Percentiles rank a stretch among this genome's conserved stretches.
Evolutionary conservation across 2,797 vertebrate genomes (phyloP).

Genomic region (Nothura maculosa): DNA sequence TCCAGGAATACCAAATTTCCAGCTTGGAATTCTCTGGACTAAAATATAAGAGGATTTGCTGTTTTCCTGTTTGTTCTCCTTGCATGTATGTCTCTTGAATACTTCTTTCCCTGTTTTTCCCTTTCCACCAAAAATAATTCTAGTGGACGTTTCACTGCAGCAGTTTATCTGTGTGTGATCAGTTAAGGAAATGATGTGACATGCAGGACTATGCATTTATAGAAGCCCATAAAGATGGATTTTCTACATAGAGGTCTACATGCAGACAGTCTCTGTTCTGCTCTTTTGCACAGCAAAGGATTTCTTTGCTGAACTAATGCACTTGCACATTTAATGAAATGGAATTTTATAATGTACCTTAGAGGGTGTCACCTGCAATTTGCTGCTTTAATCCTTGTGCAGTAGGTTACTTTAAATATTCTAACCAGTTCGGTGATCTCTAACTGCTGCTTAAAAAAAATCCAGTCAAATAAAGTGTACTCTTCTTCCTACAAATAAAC

Average conservation of each 20-base stretch:
- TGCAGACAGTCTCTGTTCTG: no score
- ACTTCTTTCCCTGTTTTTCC: neutral
- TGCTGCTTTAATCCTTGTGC: neutral
- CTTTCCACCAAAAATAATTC: neutral
- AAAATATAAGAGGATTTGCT: neutral
- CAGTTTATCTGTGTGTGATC: neutral
- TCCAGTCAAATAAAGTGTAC: neutral
- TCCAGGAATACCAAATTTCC: neutral
- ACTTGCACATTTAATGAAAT: neutral
- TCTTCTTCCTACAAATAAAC: neutral
- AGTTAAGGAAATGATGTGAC: neutral
- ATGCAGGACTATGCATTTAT: neutral
- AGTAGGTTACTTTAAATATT: neutral
- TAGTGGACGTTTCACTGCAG: neutral
- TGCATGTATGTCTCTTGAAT: neutral
- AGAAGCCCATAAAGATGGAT: neutral
- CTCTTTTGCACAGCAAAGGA: no score
- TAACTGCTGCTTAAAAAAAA: neutral
- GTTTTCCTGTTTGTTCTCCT: neutral
- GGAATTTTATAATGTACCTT: neutral
- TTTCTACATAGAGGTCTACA: neutral
- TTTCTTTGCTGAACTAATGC: neutral
- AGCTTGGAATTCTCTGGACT: neutral
- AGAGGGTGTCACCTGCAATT: neutral
- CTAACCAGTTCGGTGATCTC: neutral